Conservation (phyloP, 2,888 invertebrate species). For the Diaperis boleti region DNA sequence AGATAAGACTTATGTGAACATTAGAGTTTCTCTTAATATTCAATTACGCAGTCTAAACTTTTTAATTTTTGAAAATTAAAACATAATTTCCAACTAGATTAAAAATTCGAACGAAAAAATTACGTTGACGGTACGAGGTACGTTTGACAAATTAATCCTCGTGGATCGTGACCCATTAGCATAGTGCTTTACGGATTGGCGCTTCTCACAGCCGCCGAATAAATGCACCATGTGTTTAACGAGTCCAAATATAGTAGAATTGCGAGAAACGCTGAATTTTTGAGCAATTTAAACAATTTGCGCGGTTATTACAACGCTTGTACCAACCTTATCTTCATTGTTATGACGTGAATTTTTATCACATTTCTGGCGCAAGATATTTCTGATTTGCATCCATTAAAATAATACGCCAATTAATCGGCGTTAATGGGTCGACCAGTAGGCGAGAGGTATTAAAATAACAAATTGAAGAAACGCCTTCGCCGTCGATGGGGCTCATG, state of each 20-base stretch:
- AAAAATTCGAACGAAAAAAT: neutral
- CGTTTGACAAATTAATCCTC: conserved; percentile 29
- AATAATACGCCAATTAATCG: conserved; percentile 30
- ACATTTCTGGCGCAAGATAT: conserved; percentile 1
- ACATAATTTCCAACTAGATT: neutral
- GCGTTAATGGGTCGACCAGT: conserved; percentile 23
- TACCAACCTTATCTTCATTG: neutral
- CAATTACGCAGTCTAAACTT: too few species aligned
- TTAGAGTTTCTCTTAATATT: neutral
- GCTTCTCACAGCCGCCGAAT: conserved; percentile 32
- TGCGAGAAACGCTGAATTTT: conserved; percentile 20
- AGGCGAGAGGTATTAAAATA: conserved; percentile 26
- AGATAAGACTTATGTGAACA: conserved; percentile 6
- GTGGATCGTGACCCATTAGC: conserved; percentile 32
- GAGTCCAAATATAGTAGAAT: conserved; percentile 22
- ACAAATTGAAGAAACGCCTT: conserved; percentile 24
- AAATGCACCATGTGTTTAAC: conserved; percentile 35
- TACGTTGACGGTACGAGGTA: conserved; percentile 5
- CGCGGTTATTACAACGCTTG: conserved; percentile 4
- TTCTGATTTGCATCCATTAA: conserved; percentile 29
- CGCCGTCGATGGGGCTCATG: conserved; percentile 9
- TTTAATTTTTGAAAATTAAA: neutral
- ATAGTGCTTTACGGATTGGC: conserved; percentile 25
- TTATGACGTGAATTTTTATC: neutral
- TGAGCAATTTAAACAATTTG: conserved; percentile 32